These are phyloP conservation scores for Hedychridium roseum DNA, from an alignment of 2,888 invertebrate genomes.

Conservation along the genomic window DNA sequence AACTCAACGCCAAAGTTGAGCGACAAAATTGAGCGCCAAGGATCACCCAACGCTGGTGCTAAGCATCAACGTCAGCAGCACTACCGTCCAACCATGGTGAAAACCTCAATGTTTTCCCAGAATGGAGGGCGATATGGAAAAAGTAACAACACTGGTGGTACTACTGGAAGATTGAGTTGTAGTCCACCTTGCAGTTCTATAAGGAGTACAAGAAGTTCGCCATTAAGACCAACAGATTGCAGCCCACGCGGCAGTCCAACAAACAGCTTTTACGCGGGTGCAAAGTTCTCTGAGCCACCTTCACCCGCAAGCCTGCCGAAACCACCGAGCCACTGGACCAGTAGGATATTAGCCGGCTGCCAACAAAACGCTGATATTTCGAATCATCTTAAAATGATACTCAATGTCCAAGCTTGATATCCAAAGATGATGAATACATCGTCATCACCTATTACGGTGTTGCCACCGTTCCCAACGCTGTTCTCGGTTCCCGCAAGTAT, in stretches of 20 bases:
- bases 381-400: constrained; percentile 56
- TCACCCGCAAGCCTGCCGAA: constrained; percentile 80
- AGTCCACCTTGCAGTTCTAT: constrained; percentile 49
- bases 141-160: constrained; percentile 28
- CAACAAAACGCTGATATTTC: constrained; percentile 47
- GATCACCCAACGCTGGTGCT: constrained; percentile 53
- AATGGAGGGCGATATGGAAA: constrained; percentile 30
- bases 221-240: constrained; percentile 21
- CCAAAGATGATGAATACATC: constrained; percentile 18
- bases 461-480: constrained; percentile 27
- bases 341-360: constrained; percentile 41
- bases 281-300: constrained; percentile 85
- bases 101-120: constrained; percentile 46
- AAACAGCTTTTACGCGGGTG: constrained; percentile 69
- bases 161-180: constrained; percentile 44
- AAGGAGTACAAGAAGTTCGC: constrained; percentile 46
- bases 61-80: constrained; percentile 34
- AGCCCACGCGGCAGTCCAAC: constrained; percentile 60
- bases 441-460: constrained; percentile 29
- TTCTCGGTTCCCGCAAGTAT: too few relatives aligned
- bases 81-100: constrained; percentile 35
- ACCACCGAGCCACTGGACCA: constrained; percentile 82
- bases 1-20: constrained; percentile 58
- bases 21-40: constrained; percentile 56
- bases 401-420: constrained; percentile 60